Conservation (phyloP, 2,797 vertebrate species). For the Cirrhinus mrigala region DNA sequence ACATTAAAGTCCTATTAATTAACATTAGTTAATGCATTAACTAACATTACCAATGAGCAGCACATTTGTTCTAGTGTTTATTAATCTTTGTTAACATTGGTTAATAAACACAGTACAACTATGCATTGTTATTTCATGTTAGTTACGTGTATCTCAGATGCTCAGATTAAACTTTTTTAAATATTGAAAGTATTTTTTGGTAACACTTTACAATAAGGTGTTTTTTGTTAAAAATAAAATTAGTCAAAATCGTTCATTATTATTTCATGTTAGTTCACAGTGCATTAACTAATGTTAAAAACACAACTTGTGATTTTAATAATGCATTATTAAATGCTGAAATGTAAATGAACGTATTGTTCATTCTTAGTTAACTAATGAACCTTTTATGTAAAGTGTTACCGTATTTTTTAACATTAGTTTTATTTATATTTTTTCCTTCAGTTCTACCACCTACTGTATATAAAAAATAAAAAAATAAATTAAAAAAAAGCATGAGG, state of each 20-base stretch:
- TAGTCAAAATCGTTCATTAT: too few relatives aligned
- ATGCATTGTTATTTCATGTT: background rate
- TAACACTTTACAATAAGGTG: too few relatives aligned
- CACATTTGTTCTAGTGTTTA: background rate
- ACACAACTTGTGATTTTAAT: too few relatives aligned
- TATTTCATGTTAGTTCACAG: too few relatives aligned
- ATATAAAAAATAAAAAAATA: too few relatives aligned
- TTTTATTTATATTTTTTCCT: background rate
- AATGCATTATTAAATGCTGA: too few relatives aligned
- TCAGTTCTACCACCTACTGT: background rate
- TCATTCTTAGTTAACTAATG: too few relatives aligned
- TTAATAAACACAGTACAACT: background rate
- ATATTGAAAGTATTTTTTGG: too few relatives aligned
- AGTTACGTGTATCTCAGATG: background rate
- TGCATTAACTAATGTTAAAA: too few relatives aligned
- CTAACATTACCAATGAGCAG: background rate
- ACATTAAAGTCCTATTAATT: background rate
- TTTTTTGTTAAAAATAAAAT: too few relatives aligned
- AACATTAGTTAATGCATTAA: background rate
- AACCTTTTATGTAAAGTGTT: too few relatives aligned
- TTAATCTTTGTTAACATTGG: background rate
- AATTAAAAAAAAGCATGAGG: conserved; percentile 3
- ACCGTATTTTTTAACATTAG: background rate
- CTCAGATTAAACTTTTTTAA: background rate
- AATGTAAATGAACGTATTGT: too few relatives aligned